Evolutionary conservation across 2,888 invertebrate species (phyloP), one percentile per base, ranked within the genome.

Genomic region (Acronicta leporina): DNA sequence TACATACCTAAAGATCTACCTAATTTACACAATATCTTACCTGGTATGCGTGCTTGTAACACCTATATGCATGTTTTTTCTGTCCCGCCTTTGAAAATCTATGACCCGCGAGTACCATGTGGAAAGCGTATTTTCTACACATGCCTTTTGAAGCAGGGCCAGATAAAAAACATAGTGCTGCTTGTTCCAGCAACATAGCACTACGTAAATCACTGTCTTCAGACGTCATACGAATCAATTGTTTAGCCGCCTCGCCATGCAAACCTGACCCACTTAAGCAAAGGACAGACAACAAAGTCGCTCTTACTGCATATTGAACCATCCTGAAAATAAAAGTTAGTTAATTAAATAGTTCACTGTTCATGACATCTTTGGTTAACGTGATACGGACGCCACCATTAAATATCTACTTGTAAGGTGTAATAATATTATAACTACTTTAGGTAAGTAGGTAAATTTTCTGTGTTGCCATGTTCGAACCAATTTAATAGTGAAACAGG

Each of bases 161-260:
- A 4, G 90, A 94, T 40, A 99, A 94, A 86, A 98, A 99, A 86
- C 98, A 98, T 83, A 98, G 97, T 0, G 99, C 97, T 0, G 99
- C 99, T 74, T 99, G 99, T 88, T 99, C 99, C 49, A 99, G 94
- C 55, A 99, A 92, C 83, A 99, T 94, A 8, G 99, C 99, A 73
- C 98, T 98, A 57, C 98, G 96, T 56, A 99, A 94, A 92, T 99
- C 99, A n/a, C 98, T 98, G 87, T 99, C 99, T 92, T 99, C 99
- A 76, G 98, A 98, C 10, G 99, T 99, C 97, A 99, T 98, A 64
- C 98, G 96, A 77, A 99, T 98, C 50, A 98, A 95, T 87, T 98
- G 98, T 84, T 97, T 97, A 0, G 99, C 99, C n/a, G 99, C 99
- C 87, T 99, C 99, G 11, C 97, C 97, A 83, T 96, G 97, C 77